Evolutionary conservation across 2,888 invertebrate species (phyloP).

Genomic region (Oscheius sp.): DNA sequence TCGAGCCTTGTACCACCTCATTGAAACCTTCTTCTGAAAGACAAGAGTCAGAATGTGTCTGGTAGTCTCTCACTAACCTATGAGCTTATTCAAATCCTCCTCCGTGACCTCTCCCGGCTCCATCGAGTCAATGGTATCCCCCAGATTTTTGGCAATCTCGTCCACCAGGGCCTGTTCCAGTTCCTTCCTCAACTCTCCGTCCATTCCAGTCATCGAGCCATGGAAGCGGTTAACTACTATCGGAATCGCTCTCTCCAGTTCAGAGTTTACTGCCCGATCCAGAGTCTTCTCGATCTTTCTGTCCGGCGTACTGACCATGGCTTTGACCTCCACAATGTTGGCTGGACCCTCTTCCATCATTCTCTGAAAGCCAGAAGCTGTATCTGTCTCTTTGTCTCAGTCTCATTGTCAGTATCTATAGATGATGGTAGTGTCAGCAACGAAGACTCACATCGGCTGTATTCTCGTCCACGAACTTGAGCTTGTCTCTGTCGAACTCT

Average conservation of each 20-base stretch:
- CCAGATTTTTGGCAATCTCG: constrained; percentile 54
- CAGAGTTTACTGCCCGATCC: constrained; percentile 51
- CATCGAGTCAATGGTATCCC: constrained; percentile 51
- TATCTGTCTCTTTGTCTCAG: not conserved
- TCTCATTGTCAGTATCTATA: not conserved
- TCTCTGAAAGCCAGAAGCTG: constrained; percentile 17
- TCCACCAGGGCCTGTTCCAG: constrained; percentile 55
- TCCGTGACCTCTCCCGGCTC: constrained; percentile 39
- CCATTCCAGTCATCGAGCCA: constrained; percentile 45
- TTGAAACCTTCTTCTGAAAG: constrained; percentile 47
- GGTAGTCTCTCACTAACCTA: constrained; percentile 31
- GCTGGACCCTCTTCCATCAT: constrained; percentile 44
- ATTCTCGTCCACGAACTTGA: constrained; percentile 51
- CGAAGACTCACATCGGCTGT: constrained; percentile 36
- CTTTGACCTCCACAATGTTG: constrained; percentile 62
- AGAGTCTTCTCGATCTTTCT: constrained; percentile 46
- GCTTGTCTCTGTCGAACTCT: constrained; percentile 52
- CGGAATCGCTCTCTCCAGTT: constrained; percentile 59
- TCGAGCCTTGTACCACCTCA: constrained; percentile 12
- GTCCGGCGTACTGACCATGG: constrained; percentile 56
- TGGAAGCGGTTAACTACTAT: constrained; percentile 54
- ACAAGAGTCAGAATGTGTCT: not conserved
- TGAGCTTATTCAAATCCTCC: constrained; percentile 46
- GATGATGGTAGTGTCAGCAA: too few species aligned
- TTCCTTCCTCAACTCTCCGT: constrained; percentile 51